These are phyloP conservation scores for Scolopax rusticola DNA, from an alignment of 2,797 vertebrate genomes.

Conservation along the genomic window DNA sequence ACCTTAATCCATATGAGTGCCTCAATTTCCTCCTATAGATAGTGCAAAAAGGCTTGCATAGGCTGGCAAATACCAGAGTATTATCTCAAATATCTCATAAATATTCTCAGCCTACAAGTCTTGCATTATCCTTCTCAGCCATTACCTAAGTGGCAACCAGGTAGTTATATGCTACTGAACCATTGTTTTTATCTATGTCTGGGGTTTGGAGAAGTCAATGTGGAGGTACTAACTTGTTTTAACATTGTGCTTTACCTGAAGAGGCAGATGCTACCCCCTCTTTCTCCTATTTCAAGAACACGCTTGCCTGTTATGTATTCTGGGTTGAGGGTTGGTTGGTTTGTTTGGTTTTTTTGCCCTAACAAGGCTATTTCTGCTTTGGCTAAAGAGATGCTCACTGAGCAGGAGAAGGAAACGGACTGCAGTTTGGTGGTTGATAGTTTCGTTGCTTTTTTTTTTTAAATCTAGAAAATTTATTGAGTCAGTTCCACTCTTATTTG, in stretches of 20 bases:
- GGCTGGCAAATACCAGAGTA: too few relatives aligned
- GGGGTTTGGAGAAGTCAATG: background rate
- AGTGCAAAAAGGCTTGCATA: rapidly evolving
- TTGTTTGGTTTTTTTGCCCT: too few relatives aligned
- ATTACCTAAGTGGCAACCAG: rapidly evolving
- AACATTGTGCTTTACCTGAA: background rate
- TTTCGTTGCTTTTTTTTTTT: rapidly evolving
- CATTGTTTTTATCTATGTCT: rapidly evolving
- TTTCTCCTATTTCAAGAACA: background rate
- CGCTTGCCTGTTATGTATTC: rapidly evolving
- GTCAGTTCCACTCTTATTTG: rapidly evolving
- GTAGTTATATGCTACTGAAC: background rate
- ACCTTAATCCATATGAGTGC: too few relatives aligned
- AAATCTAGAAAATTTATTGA: background rate
- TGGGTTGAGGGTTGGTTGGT: background rate
- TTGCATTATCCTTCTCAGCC: rapidly evolving
- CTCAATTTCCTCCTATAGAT: background rate
- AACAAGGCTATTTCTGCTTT: background rate
- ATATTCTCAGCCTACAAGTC: background rate
- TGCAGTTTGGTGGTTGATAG: background rate
- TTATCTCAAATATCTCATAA: background rate
- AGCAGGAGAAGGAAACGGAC: background rate
- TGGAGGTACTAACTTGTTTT: background rate
- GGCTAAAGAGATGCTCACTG: background rate
- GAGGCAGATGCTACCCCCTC: rapidly evolving